Conservation (phyloP, 1,140 invertebrate genomes). For the Drosophila varians region DNA sequence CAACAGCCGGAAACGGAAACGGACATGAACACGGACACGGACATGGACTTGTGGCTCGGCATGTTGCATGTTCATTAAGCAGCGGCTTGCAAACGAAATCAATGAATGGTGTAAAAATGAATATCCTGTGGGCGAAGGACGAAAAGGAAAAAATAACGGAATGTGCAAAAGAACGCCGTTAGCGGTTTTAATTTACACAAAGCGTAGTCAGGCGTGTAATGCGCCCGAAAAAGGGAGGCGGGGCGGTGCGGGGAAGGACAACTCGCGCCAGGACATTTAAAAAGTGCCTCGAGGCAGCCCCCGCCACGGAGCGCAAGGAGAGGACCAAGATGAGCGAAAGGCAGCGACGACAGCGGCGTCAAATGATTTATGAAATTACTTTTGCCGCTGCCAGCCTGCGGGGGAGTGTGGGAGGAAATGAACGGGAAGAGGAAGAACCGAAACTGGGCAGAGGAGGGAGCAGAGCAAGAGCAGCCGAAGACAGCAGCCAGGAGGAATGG, state of each 20-base stretch:
- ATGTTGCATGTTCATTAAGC: conserved; percentile 63
- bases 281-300: conserved; percentile 72
- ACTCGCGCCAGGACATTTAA: conserved; percentile 65
- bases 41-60: background rate
- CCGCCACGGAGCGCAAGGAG: conserved; percentile 3
- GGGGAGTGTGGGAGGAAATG: background rate
- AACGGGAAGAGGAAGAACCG: background rate
- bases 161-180: conserved; percentile 50
- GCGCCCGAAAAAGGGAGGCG: conserved; percentile 15
- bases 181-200: conserved; percentile 82
- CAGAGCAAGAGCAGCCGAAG: background rate
- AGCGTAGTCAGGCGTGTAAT: conserved; percentile 79
- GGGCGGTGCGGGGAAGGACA: background rate
- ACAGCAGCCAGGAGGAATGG: background rate
- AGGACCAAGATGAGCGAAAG: conserved; percentile 14
- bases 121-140: conserved; percentile 67
- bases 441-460: background rate
- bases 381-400: conserved; percentile 59
- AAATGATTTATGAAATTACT: conserved; percentile 84
- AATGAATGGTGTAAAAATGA: conserved; percentile 84
- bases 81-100: conserved; percentile 64
- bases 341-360: conserved; percentile 47
- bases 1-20: conserved; percentile 58
- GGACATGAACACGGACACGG: conserved; percentile 21
- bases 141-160: conserved; percentile 3